Evolutionary conservation across 2,888 invertebrate species (phyloP).

Genomic region (Dione juno): DNA sequence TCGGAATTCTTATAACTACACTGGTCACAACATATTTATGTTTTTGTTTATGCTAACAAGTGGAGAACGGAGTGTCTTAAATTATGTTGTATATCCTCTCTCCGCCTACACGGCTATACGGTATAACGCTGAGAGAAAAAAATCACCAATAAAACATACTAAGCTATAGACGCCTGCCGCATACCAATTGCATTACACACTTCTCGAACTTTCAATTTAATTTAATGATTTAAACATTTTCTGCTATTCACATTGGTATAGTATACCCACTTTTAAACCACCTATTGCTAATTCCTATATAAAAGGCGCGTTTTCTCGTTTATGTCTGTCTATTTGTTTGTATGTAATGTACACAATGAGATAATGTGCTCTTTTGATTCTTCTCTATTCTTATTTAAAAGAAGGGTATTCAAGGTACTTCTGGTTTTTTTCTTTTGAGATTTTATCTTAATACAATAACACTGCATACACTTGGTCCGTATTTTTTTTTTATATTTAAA

Average conservation of each 20-base stretch:
- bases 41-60: too few relatives aligned
- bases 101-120: too few relatives aligned
- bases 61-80: too few relatives aligned
- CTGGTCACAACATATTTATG: too few relatives aligned
- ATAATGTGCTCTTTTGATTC: conserved; percentile 11
- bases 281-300: conserved; percentile 7
- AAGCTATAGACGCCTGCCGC: background rate
- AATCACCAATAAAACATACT: background rate
- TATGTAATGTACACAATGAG: conserved; percentile 33
- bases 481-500: too few relatives aligned
- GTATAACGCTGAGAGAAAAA: background rate
- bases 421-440: background rate
- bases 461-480: too few relatives aligned
- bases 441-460: too few relatives aligned
- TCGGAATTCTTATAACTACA: too few relatives aligned
- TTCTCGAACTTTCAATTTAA: conserved; percentile 18
- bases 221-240: conserved; percentile 3
- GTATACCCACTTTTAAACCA: background rate
- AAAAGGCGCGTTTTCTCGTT: background rate
- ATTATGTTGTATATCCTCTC: too few relatives aligned
- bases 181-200: conserved; percentile 1
- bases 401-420: background rate
- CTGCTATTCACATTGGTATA: conserved; percentile 4
- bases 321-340: conserved; percentile 29
- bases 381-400: background rate